Evolutionary conservation across 2,888 invertebrate genomes (phyloP), one percentile per base, ranked within the genome.

Genomic region (Apamea monoglypha): DNA sequence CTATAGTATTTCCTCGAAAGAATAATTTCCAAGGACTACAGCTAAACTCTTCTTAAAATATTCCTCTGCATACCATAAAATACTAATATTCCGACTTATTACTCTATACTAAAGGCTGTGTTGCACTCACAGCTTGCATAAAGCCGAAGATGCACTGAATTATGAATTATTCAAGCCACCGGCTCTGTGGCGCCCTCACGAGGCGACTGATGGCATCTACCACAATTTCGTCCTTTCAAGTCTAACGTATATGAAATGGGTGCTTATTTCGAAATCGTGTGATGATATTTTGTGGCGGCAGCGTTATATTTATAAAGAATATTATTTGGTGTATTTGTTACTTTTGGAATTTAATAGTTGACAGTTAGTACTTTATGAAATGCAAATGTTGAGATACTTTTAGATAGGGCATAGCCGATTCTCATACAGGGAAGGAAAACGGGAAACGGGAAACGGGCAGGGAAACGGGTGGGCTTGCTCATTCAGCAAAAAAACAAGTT

Each of bases 151-250:
- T 84, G 90, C 85, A 83, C 75, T 78, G 86, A 90, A 90, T 89
- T 89, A 92, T 92, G 92, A 92, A 92, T 92, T 90, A 92, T 92
- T 91, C 92, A 92, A 80, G 82, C 84, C 68, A 80, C 63, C 74
- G 78, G 72, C 32, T 83, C 77, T 40, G 77, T 76, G 69, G 72
- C 76, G 82, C 81, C 81, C 81, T 84, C 81, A 73, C 12, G 78
- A 50, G 82, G 78, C 61, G 68, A 47, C 66, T n/a, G 14, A 21
- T 61, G 73, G 72, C 71, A 76, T 82, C 82, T 84, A 77, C 82
- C 71, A 87, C 88, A 87, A 90, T 90, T 89, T 87, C 84, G 77
- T 90, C 83, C 84, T 87, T 85, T 82, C 83, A 87, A 64, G 44
- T 56, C 25, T 69, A 6, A 25, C 64, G 12, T 84, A 61, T 69